Evolutionary conservation across 1,140 invertebrate genomes (phyloP).

Genomic region (Halyomorpha halys): DNA sequence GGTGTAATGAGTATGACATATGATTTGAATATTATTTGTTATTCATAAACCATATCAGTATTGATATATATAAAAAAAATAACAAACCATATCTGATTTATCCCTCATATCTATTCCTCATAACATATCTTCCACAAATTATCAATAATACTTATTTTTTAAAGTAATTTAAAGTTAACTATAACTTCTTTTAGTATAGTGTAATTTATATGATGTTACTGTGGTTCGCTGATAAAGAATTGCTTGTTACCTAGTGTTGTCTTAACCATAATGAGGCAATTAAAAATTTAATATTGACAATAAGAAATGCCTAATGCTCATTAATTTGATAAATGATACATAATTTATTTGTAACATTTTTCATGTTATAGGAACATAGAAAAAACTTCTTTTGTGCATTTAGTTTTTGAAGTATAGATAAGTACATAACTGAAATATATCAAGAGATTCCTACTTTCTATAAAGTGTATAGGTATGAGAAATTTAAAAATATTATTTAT

Average conservation of each 20-base stretch:
- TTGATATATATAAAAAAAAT: not conserved
- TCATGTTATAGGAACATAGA: not conserved
- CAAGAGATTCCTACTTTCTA: slow-evolving; percentile 9
- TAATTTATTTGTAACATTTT: not conserved
- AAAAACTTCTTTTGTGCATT: not conserved
- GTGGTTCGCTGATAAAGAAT: not conserved
- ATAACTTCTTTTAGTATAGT: not conserved
- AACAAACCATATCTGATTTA: not conserved
- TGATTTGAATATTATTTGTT: too few relatives aligned
- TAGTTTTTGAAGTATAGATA: not conserved
- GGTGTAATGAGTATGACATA: not conserved
- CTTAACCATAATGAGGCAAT: not conserved
- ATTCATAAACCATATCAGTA: not conserved
- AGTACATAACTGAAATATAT: slow-evolving; percentile 1
- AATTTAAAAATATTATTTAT: slow-evolving; percentile 13
- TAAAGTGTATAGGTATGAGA: slow-evolving; percentile 10
- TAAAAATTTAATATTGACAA: slow-evolving; percentile 1
- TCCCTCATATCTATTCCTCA: not conserved
- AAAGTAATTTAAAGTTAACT: not conserved
- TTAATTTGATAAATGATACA: not conserved
- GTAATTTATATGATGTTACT: not conserved
- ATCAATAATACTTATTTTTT: not conserved
- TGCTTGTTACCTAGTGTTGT: slow-evolving; percentile 19
- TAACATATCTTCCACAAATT: not conserved
- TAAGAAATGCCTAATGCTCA: slow-evolving; percentile 18